Evolutionary conservation across 1,140 invertebrate genomes (phyloP), one percentile per base, ranked within the genome.

Genomic region (Oscheius sp.): DNA sequence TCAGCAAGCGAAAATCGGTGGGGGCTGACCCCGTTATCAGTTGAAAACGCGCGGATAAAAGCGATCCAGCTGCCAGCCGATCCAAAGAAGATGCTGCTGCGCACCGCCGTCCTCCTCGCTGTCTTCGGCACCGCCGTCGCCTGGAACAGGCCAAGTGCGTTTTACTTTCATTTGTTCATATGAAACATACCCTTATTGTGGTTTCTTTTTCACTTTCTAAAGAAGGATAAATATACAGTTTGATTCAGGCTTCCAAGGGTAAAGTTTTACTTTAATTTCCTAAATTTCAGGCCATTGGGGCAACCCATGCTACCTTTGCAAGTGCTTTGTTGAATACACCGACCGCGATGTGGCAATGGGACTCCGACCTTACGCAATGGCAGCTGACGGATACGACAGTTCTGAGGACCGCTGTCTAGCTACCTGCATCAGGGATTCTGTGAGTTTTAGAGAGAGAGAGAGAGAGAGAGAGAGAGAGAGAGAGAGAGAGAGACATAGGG

Each of bases 261-360:
- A 10, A 29, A 23, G 15, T 18, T 38, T 26, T 45, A 66, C 20
- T 66, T 15, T 28, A 15, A 23, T 66, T 23, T 13, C 10, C 65
- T 4, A 64, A 26, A 20, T 76, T 76, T 18, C 74, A 80, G 80
- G 78, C 62, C 80, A 81, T 63, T 81, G 84, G 38, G 80, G 80
- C 35, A 74, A 78, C 55, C 79, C 79, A 2, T 81, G 80, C 58
- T 61, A 70, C 13, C 68, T 81, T 15, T 81, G 80, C 64, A 70
- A 84, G 35, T 81, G 80, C 61, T 81, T 81, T 62, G 73, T 84
- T 15, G 67, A 84, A 23, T 81, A 81, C 49, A 70, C 77, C 45
- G 80, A 81, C 63, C 52, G 80, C 2, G 80, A 81, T 59, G 64
- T 83, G 20, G 73, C 67, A 26, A 32, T 81, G 4, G 61, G 73